Evolutionary conservation across 2,888 invertebrate species (phyloP), one percentile per base, ranked within the genome.

Genomic region (Operophtera brumata): DNA sequence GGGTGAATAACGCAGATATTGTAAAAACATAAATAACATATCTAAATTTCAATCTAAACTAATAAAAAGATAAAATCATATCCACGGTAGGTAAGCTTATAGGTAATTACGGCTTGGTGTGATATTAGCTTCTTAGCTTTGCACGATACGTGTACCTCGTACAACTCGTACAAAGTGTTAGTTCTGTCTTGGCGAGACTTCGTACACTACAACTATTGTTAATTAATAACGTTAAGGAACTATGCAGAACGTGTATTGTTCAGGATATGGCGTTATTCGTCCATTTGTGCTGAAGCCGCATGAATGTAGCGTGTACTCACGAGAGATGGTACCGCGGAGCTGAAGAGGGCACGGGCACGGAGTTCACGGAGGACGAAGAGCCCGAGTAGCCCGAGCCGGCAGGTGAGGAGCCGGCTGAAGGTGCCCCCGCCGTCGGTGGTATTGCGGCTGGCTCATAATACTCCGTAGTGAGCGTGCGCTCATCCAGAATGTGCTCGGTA

Each of bases 371-470:
- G 88, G 92, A 92, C 75, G 92, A 92, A 79, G 92, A 92, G 83
- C 92, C 92, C 76, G 92, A 91, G 86, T 92, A 92, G 76, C 91
- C 91, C 71, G 92, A 92, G 84, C 89, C 91, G 77, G 90, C 88
- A 65, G 91, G 87, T 67, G 90, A 88, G 62, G 88, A 86, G 73
- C 89, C 91, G 79, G 90, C 90, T 78, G 91, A 89, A 66, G 91
- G 88, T 73, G 89, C 91, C 70, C 90, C 90, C 79, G 86, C 86
- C 74, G 87, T 84, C 85, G 93, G 89, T 82, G 93, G 93, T 85
- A 93, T 93, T 87, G 93, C 93, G 74, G 93, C 92, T 75, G 96
- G 96, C 88, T 97, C 96, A 91, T 96, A 96, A 91, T 97, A 97
- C 88, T 96, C 96, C 77, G 96, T 97, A 85, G 95, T 95, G 90